phyloP scores from a whole-genome alignment of 2,797 vertebrate genomes.

The Ctenosaura bakeri region DNA sequence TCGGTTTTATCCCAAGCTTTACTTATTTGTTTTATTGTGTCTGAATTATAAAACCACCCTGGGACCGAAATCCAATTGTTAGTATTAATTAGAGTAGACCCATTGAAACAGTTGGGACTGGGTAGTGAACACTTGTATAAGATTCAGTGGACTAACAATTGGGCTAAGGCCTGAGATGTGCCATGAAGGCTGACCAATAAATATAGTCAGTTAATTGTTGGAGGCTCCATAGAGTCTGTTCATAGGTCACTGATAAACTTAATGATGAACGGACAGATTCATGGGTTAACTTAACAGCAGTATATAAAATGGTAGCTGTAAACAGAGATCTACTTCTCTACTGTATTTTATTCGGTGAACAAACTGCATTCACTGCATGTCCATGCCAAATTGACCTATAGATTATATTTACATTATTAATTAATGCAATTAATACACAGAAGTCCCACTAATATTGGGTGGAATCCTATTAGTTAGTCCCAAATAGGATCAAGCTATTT shows the following conservation, averaged over 20 bases:
- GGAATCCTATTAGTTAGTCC: no score
- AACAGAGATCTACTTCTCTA: background rate
- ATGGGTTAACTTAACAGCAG: background rate
- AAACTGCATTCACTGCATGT: background rate
- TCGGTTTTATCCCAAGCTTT: background rate
- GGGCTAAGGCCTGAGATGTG: background rate
- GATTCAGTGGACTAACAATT: background rate
- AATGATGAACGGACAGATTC: background rate
- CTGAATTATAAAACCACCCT: background rate
- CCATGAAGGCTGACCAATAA: background rate
- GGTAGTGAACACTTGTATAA: background rate
- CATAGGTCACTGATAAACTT: background rate
- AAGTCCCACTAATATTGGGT: background rate
- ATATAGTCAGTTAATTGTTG: background rate
- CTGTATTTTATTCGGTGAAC: background rate
- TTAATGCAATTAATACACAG: background rate
- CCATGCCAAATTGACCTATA: no score
- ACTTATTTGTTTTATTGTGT: background rate
- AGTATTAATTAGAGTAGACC: background rate
- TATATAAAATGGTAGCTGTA: background rate
- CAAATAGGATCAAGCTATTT: no score
- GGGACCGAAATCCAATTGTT: no score
- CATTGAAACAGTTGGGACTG: background rate
- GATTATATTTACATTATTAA: background rate
- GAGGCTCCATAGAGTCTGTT: background rate